A percentile compares a stretch with the other conserved stretches of the same genome.
phyloP scores from a whole-genome alignment of 2,888 invertebrate species.

The Nymphalis urticae region DNA sequence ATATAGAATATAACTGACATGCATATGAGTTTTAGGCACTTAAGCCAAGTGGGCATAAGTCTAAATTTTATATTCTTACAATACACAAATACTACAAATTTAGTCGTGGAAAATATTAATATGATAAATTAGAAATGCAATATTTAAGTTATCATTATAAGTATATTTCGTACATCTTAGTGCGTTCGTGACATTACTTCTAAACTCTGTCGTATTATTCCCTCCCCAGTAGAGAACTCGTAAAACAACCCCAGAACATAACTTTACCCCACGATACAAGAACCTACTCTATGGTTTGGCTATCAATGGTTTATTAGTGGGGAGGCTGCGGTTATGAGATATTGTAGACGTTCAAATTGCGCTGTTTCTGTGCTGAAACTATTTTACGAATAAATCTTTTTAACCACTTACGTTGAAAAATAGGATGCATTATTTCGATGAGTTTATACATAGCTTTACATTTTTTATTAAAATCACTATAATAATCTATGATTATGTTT shows the following conservation, averaged over 20 bases:
- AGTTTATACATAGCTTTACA: no score
- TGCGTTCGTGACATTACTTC: constrained; percentile 22
- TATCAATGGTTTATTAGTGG: constrained; percentile 60
- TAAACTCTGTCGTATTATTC: constrained; percentile 30
- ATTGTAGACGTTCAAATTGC: constrained; percentile 20
- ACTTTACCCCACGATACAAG: constrained; percentile 53
- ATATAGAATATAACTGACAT: no score
- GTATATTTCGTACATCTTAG: constrained; percentile 1
- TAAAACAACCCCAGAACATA: constrained; percentile 73
- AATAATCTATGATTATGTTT: no score
- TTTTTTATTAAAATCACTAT: neutral
- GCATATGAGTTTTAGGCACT: no score
- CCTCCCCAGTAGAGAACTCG: constrained; percentile 62
- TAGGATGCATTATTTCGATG: neutral
- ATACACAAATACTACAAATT: no score
- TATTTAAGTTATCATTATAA: no score
- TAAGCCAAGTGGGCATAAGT: no score
- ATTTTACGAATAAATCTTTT: neutral
- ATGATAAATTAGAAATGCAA: no score
- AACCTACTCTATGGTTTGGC: constrained; percentile 43
- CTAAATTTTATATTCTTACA: no score
- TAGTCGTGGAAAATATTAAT: no score
- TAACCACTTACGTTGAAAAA: neutral
- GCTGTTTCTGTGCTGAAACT: constrained; percentile 14
- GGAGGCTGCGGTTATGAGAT: constrained; percentile 41